Evolutionary conservation across 2,888 invertebrate genomes (phyloP), one percentile per base, ranked within the genome.

Genomic region (Saturnia japonica): DNA sequence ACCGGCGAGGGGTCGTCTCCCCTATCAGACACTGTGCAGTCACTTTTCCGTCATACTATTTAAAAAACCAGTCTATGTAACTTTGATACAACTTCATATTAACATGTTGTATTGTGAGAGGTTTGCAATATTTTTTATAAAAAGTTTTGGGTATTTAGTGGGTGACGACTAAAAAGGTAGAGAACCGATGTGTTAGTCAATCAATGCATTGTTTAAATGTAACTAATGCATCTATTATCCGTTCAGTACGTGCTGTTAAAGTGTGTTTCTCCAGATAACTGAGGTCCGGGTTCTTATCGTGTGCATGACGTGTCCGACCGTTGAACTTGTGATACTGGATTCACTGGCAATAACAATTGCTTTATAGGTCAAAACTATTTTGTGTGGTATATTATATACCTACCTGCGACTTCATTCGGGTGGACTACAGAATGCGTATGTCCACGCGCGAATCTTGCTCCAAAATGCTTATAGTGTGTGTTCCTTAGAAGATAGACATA

Each of bases 211-310:
- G 28, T 14, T 60, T 25, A 16, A 47, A 66, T n/a, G 25, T 69
- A 8, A 64, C 19, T 40, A 19, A 16, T 68, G 22, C 34, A 34
- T 6, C 34, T 34, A n/a, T 47, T 69, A 47, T 69, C 42, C 14
- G 47, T 64, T 69, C 66, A 51, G 64, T 64, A 40, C 40, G 45
- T 42, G 47, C 25, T 67, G 51, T 66, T 19, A 40, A 51, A 12
- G 16, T 22, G 42, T 19, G 66, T 66, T 62, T 25, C 25, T 25
- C 40, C 51, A 14, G 70, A 70, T 70, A 70, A 66, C 51, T 6
- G 42, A 66, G 68, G 68, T 71, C 71, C 71, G 71, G 71, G n/a
- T 71, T 64, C 47, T 71, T 71, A 71, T 71, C 71, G 54, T 19
- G 1, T 25, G 34, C 25, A 51, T 42, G 68, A 64, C 68, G 28